Base-by-base conservation (phyloP, 1,140 invertebrate species). In the Heliothis virescens region DNA sequence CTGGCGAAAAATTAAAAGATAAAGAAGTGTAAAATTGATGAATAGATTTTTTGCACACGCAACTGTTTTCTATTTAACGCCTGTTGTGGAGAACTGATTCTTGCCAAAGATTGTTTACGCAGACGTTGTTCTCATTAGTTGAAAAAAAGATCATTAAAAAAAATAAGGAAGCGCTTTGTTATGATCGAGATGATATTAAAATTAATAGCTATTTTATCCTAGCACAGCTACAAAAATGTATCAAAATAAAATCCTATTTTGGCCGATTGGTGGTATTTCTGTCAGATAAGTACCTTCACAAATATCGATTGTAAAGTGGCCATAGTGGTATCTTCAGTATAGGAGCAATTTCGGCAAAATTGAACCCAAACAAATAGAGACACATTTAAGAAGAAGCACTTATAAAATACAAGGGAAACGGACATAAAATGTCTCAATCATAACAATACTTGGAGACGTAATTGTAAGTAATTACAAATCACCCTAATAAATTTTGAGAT, bases 21-120 rank as follows among this genome's bases (percentile, higher is more conserved):
- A 87, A 89, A 88, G 72, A 63, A 86, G 83, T 83, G 85, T 89
- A 79, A 91, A 92, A 91, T 87, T 82, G 83, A 77, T 87, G 84
- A 87, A 90, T 83, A 69, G 79, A 59, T 79, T 83, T 90, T 86
- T 82, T 80, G 65, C 72, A 71, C 50, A 79, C 26, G 21, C 63
- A 72, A 59, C 52, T 75, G 83, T 88, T 85, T 81, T 74, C 85
- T 82, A 62, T 86, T 88, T 87, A 85, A 80, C 83, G 82, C 85
- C 87, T 88, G 82, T 91, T 90, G 90, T 91, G 81, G 65, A 65
- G 86, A 91, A 89, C 84, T 83, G 83, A 87, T 90, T 90, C 81
- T 75, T 71, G 86, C 79, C 85, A 90, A 82, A 91, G 87, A 89
- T 89, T 84, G 85, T 87, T 87, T 86, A 86, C 81, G 81, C 72